Conservation (phyloP, 1,140 invertebrate species). For the Cydia amplana region DNA sequence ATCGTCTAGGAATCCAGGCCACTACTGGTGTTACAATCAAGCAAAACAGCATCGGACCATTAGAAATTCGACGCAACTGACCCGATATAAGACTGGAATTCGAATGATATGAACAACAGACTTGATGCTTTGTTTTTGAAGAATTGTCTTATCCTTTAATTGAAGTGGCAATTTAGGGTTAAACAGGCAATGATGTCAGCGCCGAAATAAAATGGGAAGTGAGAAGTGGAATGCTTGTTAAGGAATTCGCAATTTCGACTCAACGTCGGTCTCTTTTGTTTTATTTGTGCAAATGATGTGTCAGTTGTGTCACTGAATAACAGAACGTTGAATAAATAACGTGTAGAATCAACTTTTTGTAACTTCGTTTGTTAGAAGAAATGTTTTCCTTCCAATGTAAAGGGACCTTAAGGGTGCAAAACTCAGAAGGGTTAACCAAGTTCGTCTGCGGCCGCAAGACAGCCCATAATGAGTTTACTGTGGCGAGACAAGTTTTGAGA, state of each 20-base stretch:
- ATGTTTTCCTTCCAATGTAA: too few species aligned
- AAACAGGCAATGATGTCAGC: slow-evolving; percentile 6
- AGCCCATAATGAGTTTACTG: not conserved
- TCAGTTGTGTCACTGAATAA: not conserved
- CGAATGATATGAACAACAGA: not conserved
- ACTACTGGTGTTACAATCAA: not conserved
- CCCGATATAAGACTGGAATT: not conserved
- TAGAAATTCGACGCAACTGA: not conserved
- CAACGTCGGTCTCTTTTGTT: not conserved
- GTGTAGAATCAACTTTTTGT: too few species aligned
- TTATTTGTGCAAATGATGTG: slow-evolving; percentile 11
- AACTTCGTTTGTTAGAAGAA: too few species aligned
- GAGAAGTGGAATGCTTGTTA: not conserved
- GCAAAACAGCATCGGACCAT: not conserved
- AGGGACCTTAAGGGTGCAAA: too few species aligned
- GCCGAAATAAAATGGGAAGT: not conserved
- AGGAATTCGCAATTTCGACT: not conserved
- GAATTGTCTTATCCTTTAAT: slow-evolving; percentile 3
- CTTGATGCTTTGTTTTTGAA: not conserved
- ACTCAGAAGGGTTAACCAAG: not conserved
- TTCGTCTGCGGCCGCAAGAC: not conserved
- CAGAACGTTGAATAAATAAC: not conserved
- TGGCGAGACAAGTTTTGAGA: not conserved
- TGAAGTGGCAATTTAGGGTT: slow-evolving; percentile 8
- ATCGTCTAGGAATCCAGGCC: slow-evolving; percentile 16